Conservation (phyloP, 2,888 invertebrate species). For the Diadegma fenestrale region DNA sequence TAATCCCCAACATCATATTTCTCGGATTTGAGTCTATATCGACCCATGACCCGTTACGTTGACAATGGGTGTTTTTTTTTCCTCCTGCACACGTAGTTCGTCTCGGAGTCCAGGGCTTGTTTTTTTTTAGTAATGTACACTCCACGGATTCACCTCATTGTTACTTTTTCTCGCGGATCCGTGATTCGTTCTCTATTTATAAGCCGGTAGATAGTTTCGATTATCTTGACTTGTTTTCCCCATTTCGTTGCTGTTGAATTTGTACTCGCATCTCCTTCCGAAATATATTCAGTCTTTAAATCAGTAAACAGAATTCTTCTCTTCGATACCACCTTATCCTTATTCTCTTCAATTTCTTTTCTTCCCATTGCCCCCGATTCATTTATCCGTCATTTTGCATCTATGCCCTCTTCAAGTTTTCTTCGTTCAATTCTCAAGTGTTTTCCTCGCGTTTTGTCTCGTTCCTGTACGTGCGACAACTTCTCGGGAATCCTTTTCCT, state of each 20-base stretch:
- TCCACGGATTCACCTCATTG: slow-evolving; percentile 60
- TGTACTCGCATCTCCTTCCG: slow-evolving; percentile 35
- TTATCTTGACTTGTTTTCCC: slow-evolving; percentile 29
- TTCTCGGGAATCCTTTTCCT: not conserved
- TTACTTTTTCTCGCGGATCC: slow-evolving; percentile 31
- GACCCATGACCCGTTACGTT: not conserved
- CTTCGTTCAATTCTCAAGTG: not conserved
- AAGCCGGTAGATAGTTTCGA: slow-evolving; percentile 9
- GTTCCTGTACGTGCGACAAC: not conserved
- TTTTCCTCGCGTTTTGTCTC: not conserved
- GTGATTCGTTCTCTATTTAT: slow-evolving; percentile 19
- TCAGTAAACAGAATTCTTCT: slow-evolving; percentile 33
- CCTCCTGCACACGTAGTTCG: not conserved
- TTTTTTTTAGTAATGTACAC: slow-evolving; percentile 62
- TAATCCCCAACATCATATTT: slow-evolving; percentile 9
- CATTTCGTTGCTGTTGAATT: slow-evolving; percentile 19
- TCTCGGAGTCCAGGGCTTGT: not conserved
- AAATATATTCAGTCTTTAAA: slow-evolving; percentile 15
- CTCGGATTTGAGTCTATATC: not conserved
- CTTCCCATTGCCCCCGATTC: not conserved
- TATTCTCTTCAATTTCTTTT: slow-evolving; percentile 44
- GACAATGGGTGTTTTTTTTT: not conserved
- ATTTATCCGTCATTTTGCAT: not conserved
- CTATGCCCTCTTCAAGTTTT: not conserved
- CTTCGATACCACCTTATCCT: slow-evolving; percentile 58